Conservation (phyloP, 2,888 invertebrate genomes). For the Scaptomyza caliginosa region DNA sequence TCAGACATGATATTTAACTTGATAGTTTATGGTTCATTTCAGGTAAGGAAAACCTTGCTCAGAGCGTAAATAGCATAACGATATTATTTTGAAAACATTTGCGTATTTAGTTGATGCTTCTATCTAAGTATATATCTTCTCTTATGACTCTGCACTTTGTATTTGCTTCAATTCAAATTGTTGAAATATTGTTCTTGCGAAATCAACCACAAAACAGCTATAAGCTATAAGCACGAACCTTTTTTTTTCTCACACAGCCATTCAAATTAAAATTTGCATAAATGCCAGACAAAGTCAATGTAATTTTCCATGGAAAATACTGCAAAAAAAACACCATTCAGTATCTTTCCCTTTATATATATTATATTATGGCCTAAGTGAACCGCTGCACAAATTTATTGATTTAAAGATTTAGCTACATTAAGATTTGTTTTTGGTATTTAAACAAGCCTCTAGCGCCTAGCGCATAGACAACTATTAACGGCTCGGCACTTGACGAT, state of each 20-base stretch:
- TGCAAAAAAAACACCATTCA: conserved; percentile 22
- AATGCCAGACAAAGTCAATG: conserved; percentile 46
- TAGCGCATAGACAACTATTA: conserved; percentile 59
- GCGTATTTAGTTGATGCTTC: background rate
- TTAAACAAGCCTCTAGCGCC: conserved; percentile 68
- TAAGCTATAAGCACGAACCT: conserved; percentile 59
- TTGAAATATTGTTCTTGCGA: conserved; percentile 41
- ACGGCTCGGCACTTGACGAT: conserved; percentile 57
- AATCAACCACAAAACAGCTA: conserved; percentile 50
- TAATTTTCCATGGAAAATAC: conserved; percentile 76
- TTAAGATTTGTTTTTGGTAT: conserved; percentile 36
- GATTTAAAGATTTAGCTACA: conserved; percentile 74
- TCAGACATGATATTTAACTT: conserved; percentile 8
- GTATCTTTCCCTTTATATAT: conserved; percentile 35
- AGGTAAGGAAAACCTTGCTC: background rate
- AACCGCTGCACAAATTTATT: conserved; percentile 62
- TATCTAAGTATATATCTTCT: background rate
- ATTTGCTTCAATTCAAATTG: conserved; percentile 6
- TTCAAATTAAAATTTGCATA: conserved; percentile 76
- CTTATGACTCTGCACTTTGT: conserved; percentile 1
- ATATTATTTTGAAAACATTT: no score
- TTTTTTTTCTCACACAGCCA: conserved; percentile 64
- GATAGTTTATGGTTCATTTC: conserved; percentile 1
- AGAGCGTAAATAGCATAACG: no score
- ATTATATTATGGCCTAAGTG: conserved; percentile 39